Evolutionary conservation across 1,140 invertebrate genomes (phyloP), one percentile per base, ranked within the genome.

Genomic region (Cotesia glomerata): DNA sequence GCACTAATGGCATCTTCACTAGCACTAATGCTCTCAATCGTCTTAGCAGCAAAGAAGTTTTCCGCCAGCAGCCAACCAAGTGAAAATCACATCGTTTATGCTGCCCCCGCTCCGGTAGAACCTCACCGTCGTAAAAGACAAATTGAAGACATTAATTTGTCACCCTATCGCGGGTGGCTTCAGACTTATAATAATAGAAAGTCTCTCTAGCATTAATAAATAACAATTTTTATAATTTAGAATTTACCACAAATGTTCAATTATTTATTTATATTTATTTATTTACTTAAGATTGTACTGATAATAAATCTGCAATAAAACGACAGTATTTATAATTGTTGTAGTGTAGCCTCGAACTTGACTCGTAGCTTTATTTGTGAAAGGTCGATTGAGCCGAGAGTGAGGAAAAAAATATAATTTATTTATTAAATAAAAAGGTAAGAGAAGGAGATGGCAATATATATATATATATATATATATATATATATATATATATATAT

Each of bases 11-110:
- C 86, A 16, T 92, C 92, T 35, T 91, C 91, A 4, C 78, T 93
- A 62, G 93, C 93, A 1, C 80, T 94, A 26, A 90, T 93, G 90
- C 86, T 94, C 59, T 92, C 93, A 16, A 85, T 91, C 4, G 89
- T 94, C 49, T 88, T 93, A 2, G 93, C 92, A 5, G 85, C 92
- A 4, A 94, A 94, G 84, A 93, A 93, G 62, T 82, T 93, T 13
- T 82, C 91, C 0, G 89, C 90, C n/a, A 87, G 88, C 18, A 87
- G 90, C 34, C 81, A 85, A 45, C 71, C 71, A 1, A 36, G 16
- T 4, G 91, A 93, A 34, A 91, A 73, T 26, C 90, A 91, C n/a
- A 58, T 74, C 90, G 90, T 64, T 11, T 45, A 45, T 11, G 39
- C 39, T 2, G 39, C 39, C 7, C 39, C 39, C 7, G 39, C 39